Conservation (phyloP, 2,888 invertebrate genomes). For the Platypus cylindrus region DNA sequence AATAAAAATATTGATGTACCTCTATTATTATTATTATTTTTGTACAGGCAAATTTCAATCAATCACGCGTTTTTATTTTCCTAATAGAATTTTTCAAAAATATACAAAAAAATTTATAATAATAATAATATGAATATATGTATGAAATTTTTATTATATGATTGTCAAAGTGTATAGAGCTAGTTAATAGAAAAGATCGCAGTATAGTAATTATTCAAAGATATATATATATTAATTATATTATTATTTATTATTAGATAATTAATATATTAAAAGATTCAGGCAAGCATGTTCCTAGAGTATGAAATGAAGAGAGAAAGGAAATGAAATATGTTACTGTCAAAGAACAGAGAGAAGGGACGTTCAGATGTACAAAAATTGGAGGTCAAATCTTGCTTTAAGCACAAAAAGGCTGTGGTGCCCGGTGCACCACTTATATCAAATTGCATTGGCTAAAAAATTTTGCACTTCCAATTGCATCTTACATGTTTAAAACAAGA, state of each 20-base stretch:
- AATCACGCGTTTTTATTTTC: constrained; percentile 17
- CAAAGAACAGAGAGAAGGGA: no score
- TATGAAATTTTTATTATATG: constrained; percentile 26
- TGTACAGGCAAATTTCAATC: constrained; percentile 15
- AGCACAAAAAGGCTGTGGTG: no score
- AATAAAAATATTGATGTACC: neutral
- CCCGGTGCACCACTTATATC: no score
- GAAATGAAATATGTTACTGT: constrained; percentile 10
- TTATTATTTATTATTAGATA: constrained; percentile 11
- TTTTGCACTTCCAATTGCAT: no score
- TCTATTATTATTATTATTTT: constrained; percentile 4
- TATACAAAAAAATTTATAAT: constrained; percentile 15
- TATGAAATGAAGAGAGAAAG: constrained; percentile 13
- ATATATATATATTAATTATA: constrained; percentile 5
- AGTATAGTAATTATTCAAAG: no score
- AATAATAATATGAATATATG: constrained; percentile 37
- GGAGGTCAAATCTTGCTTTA: no score
- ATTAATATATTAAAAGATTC: constrained; percentile 23
- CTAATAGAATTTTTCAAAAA: constrained; percentile 9
- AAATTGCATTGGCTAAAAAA: no score
- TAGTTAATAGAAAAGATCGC: no score
- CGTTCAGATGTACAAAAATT: no score
- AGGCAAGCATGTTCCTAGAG: constrained; percentile 21
- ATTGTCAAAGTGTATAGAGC: constrained; percentile 36
- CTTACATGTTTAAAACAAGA: no score